Evolutionary conservation across 2,113 vertebrate species (phyloP).

Genomic region (Gulo gulo): DNA sequence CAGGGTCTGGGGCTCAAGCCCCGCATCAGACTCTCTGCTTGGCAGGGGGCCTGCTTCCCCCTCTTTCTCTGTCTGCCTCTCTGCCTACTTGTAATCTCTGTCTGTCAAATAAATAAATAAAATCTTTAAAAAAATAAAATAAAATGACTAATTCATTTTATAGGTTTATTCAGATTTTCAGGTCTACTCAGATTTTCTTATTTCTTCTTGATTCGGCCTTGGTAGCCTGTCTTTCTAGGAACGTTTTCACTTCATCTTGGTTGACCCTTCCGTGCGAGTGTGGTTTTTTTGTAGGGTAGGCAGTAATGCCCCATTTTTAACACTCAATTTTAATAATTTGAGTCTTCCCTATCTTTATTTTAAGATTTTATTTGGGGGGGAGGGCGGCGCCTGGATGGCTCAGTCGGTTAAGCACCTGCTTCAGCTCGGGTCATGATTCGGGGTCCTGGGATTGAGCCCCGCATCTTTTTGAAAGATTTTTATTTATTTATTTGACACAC

Average conservation of each 20-base stretch:
- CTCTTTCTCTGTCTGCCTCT: no score
- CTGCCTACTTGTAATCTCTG: no score
- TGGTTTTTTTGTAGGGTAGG: background rate
- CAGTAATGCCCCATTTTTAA: background rate
- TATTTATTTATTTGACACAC: background rate
- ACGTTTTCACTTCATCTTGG: background rate
- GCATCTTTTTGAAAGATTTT: background rate
- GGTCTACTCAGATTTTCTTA: background rate
- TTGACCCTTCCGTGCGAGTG: background rate
- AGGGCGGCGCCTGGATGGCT: background rate
- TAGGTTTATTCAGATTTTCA: no score
- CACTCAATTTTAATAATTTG: background rate
- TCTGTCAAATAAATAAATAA: no score
- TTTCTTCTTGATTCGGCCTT: background rate
- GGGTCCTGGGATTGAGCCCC: background rate
- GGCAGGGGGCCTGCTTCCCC: no score
- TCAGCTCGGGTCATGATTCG: background rate
- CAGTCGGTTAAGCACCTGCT: background rate
- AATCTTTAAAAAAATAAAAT: no score
- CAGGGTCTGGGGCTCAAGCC: no score
- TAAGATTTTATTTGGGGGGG: background rate
- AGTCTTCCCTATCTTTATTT: background rate
- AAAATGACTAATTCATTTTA: background rate
- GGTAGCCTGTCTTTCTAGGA: background rate
- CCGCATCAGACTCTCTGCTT: no score